A percentile compares a stretch with the other conserved stretches of the same genome.
Evolutionary conservation across 2,797 vertebrate genomes (phyloP).

Genomic region (Pagetopsis macropterus): DNA sequence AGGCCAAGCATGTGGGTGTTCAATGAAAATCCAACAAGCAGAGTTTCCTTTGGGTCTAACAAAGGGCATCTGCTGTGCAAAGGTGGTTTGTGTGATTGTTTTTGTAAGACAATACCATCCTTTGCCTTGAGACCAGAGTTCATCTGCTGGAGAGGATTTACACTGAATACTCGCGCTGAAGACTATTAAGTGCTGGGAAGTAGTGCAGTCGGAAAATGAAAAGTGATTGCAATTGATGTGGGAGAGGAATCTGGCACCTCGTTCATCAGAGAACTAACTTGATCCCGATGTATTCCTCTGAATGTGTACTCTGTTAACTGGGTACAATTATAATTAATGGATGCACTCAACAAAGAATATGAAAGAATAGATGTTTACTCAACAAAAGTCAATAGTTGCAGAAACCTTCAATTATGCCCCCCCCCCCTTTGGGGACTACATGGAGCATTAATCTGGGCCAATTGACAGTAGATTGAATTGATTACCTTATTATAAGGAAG

Average conservation of each 20-base stretch:
- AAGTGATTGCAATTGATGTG: conserved; percentile 51
- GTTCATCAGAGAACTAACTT: conserved; percentile 60
- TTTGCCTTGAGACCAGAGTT: conserved; percentile 55
- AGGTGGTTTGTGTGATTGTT: conserved; percentile 63
- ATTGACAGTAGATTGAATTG: conserved; percentile 84
- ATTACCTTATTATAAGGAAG: conserved; percentile 86
- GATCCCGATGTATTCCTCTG: conserved; percentile 53
- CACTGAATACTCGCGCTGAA: conserved; percentile 21
- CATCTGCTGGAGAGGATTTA: conserved; percentile 28
- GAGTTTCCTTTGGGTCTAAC: conserved; percentile 56
- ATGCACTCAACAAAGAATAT: conserved; percentile 73
- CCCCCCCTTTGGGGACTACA: conserved; percentile 65
- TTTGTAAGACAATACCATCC: conserved; percentile 48
- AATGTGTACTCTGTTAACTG: conserved; percentile 69
- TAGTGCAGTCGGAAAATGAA: conserved; percentile 30
- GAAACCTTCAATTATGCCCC: conserved; percentile 80
- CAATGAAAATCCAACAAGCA: conserved; percentile 55
- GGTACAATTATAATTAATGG: conserved; percentile 77
- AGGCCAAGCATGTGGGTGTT: conserved; percentile 69
- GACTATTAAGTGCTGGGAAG: conserved; percentile 28
- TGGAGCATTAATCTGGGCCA: conserved; percentile 76
- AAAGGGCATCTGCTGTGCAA: conserved; percentile 49
- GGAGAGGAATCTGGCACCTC: conserved; percentile 29
- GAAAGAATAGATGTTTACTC: conserved; percentile 82
- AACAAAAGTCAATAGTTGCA: conserved; percentile 77